Base-by-base conservation (phyloP, 92 coral and sea anemone genomes). In the Chrysogorgia sp. region DNA sequence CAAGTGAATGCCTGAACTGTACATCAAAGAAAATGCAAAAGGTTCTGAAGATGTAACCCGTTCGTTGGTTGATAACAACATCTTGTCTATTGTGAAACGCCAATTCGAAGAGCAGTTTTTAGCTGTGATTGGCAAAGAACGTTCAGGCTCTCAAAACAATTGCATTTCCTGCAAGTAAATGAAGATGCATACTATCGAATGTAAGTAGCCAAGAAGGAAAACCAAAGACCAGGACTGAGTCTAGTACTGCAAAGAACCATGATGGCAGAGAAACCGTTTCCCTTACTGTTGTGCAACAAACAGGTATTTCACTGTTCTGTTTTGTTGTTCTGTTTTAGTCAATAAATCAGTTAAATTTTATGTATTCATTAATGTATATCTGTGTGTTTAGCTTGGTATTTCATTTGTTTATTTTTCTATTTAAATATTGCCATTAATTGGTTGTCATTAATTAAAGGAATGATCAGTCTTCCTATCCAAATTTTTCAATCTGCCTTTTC, bases 1-100 rank as follows among this genome's bases (percentile, higher is more conserved):
- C 81, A 57, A 75, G 70, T 28, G 81, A 75, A 37, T 58, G 70
- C 55, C 68, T 56, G 28, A 75, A 75, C 50, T 71, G 33, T 34
- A 57, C 24, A 40, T 56, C n/a, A 75, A 75, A 32, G 53, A 78
- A 61, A 59, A 41, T 28, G 43, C 75, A 1, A 32, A 60, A 48
- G 74, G 74, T 1, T 25, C 62, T 10, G 55, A 19, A 8, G 75
- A 79, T 49, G 64, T 63, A 19, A 79, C 75, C 9, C 43, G 26
- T 10, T 34, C 71, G 48, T 35, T 64, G 23, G 45, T 34, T 5
- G 71, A 64, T 2, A 35, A 64, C 12, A 64, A 64, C 12, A 64
- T 64, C 21, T 9, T 13, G 10, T 32, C 23, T 10, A 48, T 13
- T 32, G 71, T 64, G 35, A 64, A 34, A 31, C 43, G 71, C 1